phyloP scores from a whole-genome alignment of 2,113 vertebrate species.

The Malurus melanocephalus region DNA sequence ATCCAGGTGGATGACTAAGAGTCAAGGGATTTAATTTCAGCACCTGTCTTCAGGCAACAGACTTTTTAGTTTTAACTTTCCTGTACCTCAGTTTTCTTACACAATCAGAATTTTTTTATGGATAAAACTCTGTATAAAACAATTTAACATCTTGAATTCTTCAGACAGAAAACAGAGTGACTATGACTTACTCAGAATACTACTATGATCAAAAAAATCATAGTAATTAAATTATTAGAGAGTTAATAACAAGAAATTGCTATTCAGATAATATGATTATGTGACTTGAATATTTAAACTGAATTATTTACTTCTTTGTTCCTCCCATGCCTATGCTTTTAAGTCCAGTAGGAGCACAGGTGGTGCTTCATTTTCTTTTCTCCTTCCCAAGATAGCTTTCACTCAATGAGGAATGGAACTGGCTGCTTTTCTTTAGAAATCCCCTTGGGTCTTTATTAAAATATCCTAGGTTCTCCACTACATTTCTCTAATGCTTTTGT shows the following conservation, averaged over 20 bases:
- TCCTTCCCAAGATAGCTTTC: not conserved
- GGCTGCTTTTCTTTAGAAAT: not conserved
- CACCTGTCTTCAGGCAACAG: not conserved
- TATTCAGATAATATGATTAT: not conserved
- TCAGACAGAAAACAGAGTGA: not conserved
- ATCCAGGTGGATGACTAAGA: not conserved
- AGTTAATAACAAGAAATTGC: not conserved
- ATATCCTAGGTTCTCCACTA: not conserved
- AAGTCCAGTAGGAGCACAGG: not conserved
- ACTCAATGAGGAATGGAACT: not conserved
- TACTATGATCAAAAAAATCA: not conserved
- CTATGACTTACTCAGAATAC: not conserved
- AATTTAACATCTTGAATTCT: not conserved
- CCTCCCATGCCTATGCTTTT: not conserved
- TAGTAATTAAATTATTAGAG: not conserved
- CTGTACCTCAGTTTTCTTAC: not conserved
- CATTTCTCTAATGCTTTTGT: not conserved
- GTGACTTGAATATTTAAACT: not conserved
- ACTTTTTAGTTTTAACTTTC: not conserved
- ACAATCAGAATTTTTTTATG: not conserved
- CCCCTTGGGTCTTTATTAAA: not conserved
- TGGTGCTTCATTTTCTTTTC: not conserved
- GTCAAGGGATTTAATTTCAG: constrained; percentile 21
- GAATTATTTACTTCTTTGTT: not conserved
- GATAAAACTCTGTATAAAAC: not conserved